Percentiles rank a stretch among this genome's conserved stretches.
Conservation (phyloP, 2,888 invertebrate species). For the Cetonia aurata region DNA sequence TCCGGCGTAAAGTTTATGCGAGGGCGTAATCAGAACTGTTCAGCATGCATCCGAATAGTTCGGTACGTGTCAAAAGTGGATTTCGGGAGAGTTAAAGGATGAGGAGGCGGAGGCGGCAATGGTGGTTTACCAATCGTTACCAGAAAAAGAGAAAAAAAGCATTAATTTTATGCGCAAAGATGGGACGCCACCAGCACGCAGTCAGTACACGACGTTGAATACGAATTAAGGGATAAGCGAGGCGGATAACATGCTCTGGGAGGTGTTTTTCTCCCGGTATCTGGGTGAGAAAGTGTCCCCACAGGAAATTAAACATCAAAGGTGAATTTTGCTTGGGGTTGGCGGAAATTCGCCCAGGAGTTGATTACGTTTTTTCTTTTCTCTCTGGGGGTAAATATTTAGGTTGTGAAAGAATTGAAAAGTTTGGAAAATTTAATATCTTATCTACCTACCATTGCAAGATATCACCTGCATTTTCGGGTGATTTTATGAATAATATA, state of each 20-base stretch:
- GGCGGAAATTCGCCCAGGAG: too few relatives aligned
- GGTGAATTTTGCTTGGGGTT: not conserved
- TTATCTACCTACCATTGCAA: too few relatives aligned
- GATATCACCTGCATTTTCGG: too few relatives aligned
- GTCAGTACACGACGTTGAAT: not conserved
- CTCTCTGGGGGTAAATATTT: too few relatives aligned
- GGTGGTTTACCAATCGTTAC: too few relatives aligned
- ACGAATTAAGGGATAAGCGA: conserved; percentile 2
- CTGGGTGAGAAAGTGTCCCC: not conserved
- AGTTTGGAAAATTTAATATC: too few relatives aligned
- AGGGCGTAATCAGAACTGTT: not conserved
- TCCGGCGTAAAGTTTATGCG: not conserved
- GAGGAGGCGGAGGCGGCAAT: too few relatives aligned
- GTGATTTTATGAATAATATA: too few relatives aligned
- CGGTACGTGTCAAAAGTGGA: not conserved
- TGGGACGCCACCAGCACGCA: not conserved
- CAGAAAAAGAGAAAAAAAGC: not conserved
- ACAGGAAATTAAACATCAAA: not conserved
- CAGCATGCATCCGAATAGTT: not conserved
- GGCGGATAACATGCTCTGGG: not conserved
- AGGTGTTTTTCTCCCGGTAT: not conserved
- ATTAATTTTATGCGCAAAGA: conserved; percentile 1
- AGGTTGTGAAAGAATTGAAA: too few relatives aligned
- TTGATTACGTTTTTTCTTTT: too few relatives aligned
- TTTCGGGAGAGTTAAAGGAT: too few relatives aligned